Percentiles rank a stretch among this genome's conserved stretches.
phyloP scores from a whole-genome alignment of 2,888 invertebrate species.

The Frankliniella intonsa region DNA sequence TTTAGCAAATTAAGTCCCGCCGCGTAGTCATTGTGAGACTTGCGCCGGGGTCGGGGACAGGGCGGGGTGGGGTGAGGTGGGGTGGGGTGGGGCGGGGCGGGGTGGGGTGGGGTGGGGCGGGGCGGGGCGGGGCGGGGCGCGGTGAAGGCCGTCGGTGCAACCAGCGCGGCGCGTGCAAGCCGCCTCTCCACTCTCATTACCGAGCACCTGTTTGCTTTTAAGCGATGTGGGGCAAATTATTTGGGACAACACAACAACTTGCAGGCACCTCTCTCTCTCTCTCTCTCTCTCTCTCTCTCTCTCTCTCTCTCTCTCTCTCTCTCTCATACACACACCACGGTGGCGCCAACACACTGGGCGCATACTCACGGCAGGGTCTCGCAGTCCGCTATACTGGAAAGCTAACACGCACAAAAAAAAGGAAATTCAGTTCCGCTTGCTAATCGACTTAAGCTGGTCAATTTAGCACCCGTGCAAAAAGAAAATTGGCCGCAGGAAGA shows the following conservation, averaged over 20 bases:
- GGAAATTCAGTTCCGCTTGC: too few relatives aligned
- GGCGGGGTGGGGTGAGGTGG: neutral
- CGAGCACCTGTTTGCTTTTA: constrained; percentile 10
- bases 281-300: neutral
- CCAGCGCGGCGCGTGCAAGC: neutral
- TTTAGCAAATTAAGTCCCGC: neutral
- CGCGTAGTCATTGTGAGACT: neutral
- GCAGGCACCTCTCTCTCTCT: neutral
- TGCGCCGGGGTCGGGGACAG: neutral
- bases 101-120: neutral
- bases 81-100: neutral
- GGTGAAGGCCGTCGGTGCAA: neutral
- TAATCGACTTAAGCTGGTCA: too few relatives aligned
- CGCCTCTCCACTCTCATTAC: neutral
- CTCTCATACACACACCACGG: neutral
- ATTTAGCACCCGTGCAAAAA: too few relatives aligned
- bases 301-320: neutral
- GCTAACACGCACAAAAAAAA: too few relatives aligned
- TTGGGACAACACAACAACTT: neutral
- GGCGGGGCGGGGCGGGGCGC: neutral
- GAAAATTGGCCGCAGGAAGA: too few relatives aligned
- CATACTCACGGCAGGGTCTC: too few relatives aligned
- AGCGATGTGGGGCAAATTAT: neutral
- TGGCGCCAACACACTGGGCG: too few relatives aligned
- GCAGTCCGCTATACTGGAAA: too few relatives aligned